phyloP scores from a whole-genome alignment of 2,797 vertebrate species.

The Poeciliopsis infans region DNA sequence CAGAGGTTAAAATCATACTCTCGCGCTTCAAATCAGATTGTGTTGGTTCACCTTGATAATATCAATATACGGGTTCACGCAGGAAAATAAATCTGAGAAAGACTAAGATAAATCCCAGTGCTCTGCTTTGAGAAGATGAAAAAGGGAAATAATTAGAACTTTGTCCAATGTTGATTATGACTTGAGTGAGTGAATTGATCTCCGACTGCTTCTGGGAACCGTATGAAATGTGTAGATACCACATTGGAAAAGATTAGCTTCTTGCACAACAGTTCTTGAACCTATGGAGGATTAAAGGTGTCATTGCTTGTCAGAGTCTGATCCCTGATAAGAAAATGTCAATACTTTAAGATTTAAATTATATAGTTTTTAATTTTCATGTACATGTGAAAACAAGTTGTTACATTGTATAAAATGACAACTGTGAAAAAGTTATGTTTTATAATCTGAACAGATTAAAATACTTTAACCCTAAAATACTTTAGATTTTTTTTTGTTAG shows the following conservation, averaged over 20 bases:
- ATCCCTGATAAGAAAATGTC: not conserved
- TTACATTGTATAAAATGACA: no score
- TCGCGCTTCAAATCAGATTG: conserved; percentile 6
- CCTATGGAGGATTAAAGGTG: not conserved
- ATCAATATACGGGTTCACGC: not conserved
- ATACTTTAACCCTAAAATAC: no score
- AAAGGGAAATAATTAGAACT: not conserved
- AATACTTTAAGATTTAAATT: not conserved
- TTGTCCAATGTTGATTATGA: not conserved
- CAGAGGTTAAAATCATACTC: not conserved
- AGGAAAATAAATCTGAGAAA: not conserved
- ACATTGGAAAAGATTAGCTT: not conserved
- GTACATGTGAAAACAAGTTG: not conserved
- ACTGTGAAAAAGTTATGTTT: no score
- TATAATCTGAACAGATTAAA: no score
- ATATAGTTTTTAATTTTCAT: not conserved
- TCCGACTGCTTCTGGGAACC: not conserved
- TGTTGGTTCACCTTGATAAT: not conserved
- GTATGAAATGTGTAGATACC: not conserved
- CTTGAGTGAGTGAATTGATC: not conserved
- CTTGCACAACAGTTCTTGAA: not conserved
- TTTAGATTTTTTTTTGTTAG: no score
- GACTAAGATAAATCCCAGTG: not conserved
- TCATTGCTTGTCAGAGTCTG: not conserved
- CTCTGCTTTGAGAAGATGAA: not conserved